These are phyloP conservation scores for Cyanoliseus patagonus DNA, from an alignment of 2,113 vertebrate genomes.

Conservation along the genomic window DNA sequence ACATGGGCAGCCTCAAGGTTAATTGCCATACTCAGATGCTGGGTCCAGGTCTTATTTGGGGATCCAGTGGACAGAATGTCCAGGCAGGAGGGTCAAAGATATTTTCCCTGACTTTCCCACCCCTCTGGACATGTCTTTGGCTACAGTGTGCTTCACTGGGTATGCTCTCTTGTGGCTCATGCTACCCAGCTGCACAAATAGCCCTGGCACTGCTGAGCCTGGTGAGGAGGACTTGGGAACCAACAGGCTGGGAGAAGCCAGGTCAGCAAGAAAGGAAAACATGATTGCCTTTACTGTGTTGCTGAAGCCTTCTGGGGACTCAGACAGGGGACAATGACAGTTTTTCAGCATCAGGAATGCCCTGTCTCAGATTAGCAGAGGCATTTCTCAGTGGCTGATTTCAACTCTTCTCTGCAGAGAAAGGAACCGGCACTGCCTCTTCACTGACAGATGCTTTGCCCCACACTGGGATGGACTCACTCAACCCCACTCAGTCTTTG, in stretches of 20 bases:
- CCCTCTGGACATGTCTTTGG: background rate
- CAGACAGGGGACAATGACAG: background rate
- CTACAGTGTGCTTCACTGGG: background rate
- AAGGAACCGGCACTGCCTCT: background rate
- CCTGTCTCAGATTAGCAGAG: background rate
- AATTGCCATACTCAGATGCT: background rate
- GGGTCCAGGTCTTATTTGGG: background rate
- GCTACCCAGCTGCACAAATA: background rate
- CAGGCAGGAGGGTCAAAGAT: background rate
- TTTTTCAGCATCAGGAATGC: background rate
- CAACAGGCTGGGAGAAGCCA: background rate
- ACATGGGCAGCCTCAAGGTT: background rate
- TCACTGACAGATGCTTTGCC: background rate
- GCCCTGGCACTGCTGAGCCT: background rate
- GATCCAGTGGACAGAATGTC: background rate
- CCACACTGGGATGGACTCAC: background rate
- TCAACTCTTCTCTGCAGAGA: background rate
- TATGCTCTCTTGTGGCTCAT: accelerated
- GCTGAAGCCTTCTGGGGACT: accelerated
- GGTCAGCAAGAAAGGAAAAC: background rate
- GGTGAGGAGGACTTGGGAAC: background rate
- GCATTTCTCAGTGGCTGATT: background rate
- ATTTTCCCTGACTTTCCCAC: background rate
- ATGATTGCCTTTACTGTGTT: background rate
- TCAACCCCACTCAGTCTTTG: background rate